Evolutionary conservation across 1,140 invertebrate species (phyloP).

Genomic region (Coptotermes formosanus): DNA sequence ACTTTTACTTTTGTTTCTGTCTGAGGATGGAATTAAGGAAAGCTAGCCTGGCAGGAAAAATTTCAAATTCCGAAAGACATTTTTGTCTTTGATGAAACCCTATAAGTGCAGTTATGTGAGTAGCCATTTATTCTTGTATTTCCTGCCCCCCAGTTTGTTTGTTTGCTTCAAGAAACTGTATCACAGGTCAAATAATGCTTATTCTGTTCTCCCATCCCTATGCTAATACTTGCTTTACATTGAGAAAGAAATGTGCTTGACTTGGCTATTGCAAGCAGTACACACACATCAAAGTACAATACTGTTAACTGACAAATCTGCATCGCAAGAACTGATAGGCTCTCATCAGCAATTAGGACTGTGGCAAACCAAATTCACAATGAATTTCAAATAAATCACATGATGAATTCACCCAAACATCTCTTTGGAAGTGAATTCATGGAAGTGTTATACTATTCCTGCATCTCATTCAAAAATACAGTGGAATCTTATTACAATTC

Average conservation of each 20-base stretch:
- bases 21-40: background rate
- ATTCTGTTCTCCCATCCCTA: background rate
- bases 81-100: background rate
- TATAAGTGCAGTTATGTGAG: background rate
- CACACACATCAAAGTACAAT: background rate
- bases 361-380: background rate
- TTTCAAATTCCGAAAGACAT: background rate
- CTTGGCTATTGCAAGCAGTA: background rate
- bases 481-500: background rate
- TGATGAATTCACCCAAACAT: background rate
- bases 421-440: background rate
- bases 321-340: background rate
- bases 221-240: background rate
- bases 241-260: background rate
- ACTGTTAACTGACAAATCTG: background rate
- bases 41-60: background rate
- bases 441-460: background rate
- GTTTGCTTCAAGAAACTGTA: background rate
- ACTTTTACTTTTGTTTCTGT: background rate
- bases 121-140: background rate
- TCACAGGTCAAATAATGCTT: background rate
- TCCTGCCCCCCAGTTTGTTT: background rate
- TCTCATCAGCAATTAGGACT: background rate
- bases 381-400: background rate
- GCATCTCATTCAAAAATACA: background rate